Base-by-base conservation (phyloP, 2,888 invertebrate genomes). In the Orthonychiurus folsomi region DNA sequence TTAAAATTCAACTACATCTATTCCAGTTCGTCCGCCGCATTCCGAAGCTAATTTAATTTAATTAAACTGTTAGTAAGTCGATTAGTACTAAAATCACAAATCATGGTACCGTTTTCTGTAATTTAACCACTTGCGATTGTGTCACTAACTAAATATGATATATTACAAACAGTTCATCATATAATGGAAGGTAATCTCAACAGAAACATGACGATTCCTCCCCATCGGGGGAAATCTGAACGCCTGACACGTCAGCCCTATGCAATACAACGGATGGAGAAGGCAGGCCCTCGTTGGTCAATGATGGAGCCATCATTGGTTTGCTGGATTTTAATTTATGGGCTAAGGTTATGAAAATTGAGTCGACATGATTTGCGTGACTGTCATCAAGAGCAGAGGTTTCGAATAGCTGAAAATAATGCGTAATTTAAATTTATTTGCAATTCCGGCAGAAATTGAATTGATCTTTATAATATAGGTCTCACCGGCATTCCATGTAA, bases 331-430 rank as follows among this genome's bases (percentile, higher is more conserved):
- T 84, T 66, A 90, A 78, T 75, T 89, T 89, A 77, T 88, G 87
- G 0, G 88, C 88, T 55, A 90, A 76, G 0, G 89, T 89, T 81
- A 89, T 81, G 77, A 90, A 89, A 73, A 90, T 89, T 0, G 87
- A 85, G 74, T 88, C 88, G 52, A 90, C 86, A 75, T 86, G 87
- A 77, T 88, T 83, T 67, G 84, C 84, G 73, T 86, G 84, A 0
- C 83, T 82, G 74, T 88, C 87, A 69, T 87, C 80, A 65, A 85
- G 82, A 0, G 89, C 89, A 1, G 89, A 89, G 9, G 90, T 89
- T 77, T 89, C 89, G 77, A 90, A 90, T 63, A 88, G 76, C 80
- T 84, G 74, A 55, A 60, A 62, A 50, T 52, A n/a, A n/a, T n/a
- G n/a, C n/a, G n/a, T n/a, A n/a, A 60, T 66, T 23, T 28, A 61